Conservation (phyloP, 1,140 invertebrate genomes). For the Sipha flava region DNA sequence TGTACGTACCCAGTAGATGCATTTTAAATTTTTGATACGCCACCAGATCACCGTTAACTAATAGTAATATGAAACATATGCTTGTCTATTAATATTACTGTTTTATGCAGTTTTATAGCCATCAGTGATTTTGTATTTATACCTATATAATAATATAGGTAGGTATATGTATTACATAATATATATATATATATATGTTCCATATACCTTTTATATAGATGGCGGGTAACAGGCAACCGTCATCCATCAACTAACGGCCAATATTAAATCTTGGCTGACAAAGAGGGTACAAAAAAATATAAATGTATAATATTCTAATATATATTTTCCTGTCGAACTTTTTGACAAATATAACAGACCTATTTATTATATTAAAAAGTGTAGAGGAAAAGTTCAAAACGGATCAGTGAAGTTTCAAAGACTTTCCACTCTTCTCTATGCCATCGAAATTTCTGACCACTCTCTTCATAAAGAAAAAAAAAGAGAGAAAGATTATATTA, state of each 20-base stretch:
- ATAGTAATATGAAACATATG: constrained; percentile 24
- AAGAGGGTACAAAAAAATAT: constrained; percentile 14
- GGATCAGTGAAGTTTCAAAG: neutral
- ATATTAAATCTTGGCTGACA: constrained; percentile 30
- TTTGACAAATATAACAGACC: constrained; percentile 24
- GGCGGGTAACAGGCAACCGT: neutral
- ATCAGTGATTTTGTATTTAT: neutral
- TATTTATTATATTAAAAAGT: constrained; percentile 23
- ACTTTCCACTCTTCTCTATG: neutral
- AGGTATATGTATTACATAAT: no score
- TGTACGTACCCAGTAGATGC: neutral
- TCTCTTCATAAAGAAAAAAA: no score
- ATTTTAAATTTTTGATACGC: constrained; percentile 17
- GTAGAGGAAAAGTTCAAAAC: constrained; percentile 14
- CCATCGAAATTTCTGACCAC: no score
- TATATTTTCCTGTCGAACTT: constrained; percentile 14
- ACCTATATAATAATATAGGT: neutral
- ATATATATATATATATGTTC: neutral
- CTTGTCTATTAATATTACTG: constrained; percentile 23
- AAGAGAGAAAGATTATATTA: neutral
- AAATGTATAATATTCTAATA: constrained; percentile 25
- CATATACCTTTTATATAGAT: neutral
- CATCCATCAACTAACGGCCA: constrained; percentile 17
- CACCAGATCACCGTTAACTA: neutral
- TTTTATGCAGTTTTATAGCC: neutral